Conservation (phyloP, 2,113 vertebrate genomes). For the Amblyornis subalaris region DNA sequence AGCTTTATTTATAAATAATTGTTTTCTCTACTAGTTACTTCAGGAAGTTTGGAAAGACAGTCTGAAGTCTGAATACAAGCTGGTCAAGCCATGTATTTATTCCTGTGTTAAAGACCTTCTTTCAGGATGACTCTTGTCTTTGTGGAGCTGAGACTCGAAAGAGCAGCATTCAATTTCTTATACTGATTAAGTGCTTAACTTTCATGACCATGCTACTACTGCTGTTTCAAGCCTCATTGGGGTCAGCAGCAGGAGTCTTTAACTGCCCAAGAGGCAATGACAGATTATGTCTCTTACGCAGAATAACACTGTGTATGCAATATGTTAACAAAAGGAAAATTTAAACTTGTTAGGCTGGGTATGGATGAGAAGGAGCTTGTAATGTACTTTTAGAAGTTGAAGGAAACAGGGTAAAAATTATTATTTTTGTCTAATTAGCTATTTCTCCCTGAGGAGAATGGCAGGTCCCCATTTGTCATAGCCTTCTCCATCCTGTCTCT, state of each 20-base stretch:
- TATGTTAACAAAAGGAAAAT: neutral
- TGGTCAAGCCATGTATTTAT: neutral
- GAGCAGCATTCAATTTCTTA: neutral
- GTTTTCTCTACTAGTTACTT: neutral
- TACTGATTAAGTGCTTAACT: neutral
- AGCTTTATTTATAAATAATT: neutral
- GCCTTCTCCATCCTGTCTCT: neutral
- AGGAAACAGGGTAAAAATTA: neutral
- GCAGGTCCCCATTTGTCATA: neutral
- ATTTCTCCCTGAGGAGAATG: neutral
- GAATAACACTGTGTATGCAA: neutral
- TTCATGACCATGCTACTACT: neutral
- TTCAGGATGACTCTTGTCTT: neutral
- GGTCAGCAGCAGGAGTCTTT: slow-evolving; percentile 5
- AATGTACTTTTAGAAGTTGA: neutral
- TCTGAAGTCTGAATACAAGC: neutral
- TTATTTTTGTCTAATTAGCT: neutral
- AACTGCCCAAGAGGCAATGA: neutral
- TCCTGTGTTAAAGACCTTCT: neutral
- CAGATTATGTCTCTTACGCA: neutral
- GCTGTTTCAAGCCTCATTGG: slow-evolving; percentile 15
- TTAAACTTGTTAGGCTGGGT: neutral
- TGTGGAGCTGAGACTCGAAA: neutral
- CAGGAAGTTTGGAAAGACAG: neutral
- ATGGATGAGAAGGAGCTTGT: neutral